phyloP scores from a whole-genome alignment of 2,797 vertebrate species.

The Anguilla anguilla region DNA sequence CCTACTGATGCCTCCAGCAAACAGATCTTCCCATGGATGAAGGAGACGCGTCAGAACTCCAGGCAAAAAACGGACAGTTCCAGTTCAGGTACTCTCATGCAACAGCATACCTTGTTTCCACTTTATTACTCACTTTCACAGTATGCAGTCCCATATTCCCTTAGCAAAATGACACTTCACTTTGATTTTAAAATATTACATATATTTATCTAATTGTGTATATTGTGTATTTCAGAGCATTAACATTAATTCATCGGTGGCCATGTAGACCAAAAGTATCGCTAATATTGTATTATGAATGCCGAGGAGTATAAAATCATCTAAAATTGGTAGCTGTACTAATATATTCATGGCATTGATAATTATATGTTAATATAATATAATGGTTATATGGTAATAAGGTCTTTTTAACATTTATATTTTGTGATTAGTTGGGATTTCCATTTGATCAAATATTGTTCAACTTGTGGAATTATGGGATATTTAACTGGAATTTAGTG shows the following conservation, averaged over 20 bases:
- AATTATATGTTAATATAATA: neutral
- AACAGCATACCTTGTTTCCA: neutral
- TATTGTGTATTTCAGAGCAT: neutral
- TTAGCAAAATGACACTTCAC: neutral
- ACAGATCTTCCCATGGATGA: conserved; percentile 99
- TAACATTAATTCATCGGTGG: neutral
- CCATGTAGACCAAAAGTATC: neutral
- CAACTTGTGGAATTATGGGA: no score
- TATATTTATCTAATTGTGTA: neutral
- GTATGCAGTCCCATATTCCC: neutral
- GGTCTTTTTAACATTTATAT: neutral
- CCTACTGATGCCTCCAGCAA: conserved; percentile 75
- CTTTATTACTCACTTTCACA: neutral
- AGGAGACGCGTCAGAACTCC: conserved; percentile 95
- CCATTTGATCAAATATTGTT: no score
- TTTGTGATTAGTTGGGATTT: no score
- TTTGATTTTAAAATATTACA: neutral
- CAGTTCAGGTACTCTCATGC: conserved; percentile 86
- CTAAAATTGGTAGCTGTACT: neutral
- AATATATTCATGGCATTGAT: neutral
- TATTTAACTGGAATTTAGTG: no score
- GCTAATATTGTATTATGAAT: neutral
- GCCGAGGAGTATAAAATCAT: neutral
- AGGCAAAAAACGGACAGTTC: conserved; percentile 96
- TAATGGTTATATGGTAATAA: neutral